phyloP scores from a whole-genome alignment of 2,888 invertebrate species.

The Epinotia nisella region DNA sequence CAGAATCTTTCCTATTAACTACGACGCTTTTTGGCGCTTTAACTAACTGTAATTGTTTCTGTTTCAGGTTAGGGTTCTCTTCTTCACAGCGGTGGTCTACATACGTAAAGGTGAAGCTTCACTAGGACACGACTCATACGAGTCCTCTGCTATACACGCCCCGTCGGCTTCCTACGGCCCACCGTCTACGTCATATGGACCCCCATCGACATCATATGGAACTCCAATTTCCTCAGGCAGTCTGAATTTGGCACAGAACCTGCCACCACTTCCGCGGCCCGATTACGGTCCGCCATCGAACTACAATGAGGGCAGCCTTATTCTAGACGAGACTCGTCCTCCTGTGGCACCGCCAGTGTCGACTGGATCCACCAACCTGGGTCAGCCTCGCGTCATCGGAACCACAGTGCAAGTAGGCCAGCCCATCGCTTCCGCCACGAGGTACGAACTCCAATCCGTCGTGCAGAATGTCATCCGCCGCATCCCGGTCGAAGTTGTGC shows the following conservation, averaged over 20 bases:
- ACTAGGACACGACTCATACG: conserved; percentile 68
- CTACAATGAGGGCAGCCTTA: conserved; percentile 44
- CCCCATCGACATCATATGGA: conserved; percentile 53
- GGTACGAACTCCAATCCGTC: conserved; percentile 77
- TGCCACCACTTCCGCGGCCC: conserved; percentile 28
- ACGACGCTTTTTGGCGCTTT: neutral
- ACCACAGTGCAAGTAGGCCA: conserved; percentile 45
- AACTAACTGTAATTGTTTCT: conserved; percentile 48
- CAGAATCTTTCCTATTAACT: neutral
- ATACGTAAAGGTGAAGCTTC: conserved; percentile 67
- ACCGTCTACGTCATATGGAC: conserved; percentile 69
- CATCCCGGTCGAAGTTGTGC: conserved; percentile 76
- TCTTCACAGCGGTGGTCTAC: conserved; percentile 70
- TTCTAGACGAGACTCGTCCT: conserved; percentile 35
- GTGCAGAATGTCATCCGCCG: conserved; percentile 77
- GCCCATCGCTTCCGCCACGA: conserved; percentile 59
- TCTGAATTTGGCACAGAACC: conserved; percentile 41
- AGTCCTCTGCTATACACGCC: conserved; percentile 66
- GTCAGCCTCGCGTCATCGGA: conserved; percentile 56
- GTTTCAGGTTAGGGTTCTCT: conserved; percentile 74
- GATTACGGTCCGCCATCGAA: conserved; percentile 30
- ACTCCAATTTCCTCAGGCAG: conserved; percentile 50
- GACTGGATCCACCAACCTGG: conserved; percentile 27
- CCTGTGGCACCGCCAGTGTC: conserved; percentile 30
- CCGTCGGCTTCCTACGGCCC: conserved; percentile 74